These are phyloP conservation scores for Daubentonia madagascariensis DNA, from an alignment of 2,113 vertebrate species.

Conservation along the genomic window DNA sequence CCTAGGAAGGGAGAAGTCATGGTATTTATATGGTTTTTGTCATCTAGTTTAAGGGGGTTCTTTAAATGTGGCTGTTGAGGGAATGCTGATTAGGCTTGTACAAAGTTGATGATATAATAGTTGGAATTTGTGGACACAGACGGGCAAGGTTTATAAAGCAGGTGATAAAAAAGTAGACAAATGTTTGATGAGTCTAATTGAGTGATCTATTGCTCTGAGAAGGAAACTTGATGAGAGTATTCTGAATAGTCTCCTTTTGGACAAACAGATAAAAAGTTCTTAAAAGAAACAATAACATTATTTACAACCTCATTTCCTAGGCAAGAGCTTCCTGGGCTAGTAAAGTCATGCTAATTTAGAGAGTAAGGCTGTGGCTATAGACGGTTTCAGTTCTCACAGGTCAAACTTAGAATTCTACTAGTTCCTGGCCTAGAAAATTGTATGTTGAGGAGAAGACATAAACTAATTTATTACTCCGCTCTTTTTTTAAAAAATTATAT, in stretches of 20 bases:
- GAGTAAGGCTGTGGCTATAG: not conserved
- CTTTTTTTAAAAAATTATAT: not conserved
- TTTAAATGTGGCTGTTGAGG: not conserved
- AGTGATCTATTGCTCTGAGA: not conserved
- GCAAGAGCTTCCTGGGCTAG: not conserved
- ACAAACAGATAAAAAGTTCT: not conserved
- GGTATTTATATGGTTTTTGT: not conserved
- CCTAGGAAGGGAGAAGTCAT: no score
- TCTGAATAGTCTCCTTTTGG: not conserved
- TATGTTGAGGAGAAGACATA: not conserved
- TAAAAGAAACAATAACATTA: not conserved
- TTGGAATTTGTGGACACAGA: fast-evolving
- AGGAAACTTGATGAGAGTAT: not conserved
- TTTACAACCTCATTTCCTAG: not conserved
- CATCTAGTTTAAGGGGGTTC: not conserved
- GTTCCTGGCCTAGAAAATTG: not conserved
- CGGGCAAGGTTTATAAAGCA: not conserved
- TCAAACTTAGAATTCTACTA: not conserved
- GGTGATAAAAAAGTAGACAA: not conserved
- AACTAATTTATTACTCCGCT: not conserved
- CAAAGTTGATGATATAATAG: not conserved
- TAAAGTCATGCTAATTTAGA: not conserved
- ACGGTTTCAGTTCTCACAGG: not conserved
- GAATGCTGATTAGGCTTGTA: fast-evolving
- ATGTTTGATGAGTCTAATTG: not conserved